Evolutionary conservation across 2,113 vertebrate genomes (phyloP).

Genomic region (Onychostoma macrolepis): DNA sequence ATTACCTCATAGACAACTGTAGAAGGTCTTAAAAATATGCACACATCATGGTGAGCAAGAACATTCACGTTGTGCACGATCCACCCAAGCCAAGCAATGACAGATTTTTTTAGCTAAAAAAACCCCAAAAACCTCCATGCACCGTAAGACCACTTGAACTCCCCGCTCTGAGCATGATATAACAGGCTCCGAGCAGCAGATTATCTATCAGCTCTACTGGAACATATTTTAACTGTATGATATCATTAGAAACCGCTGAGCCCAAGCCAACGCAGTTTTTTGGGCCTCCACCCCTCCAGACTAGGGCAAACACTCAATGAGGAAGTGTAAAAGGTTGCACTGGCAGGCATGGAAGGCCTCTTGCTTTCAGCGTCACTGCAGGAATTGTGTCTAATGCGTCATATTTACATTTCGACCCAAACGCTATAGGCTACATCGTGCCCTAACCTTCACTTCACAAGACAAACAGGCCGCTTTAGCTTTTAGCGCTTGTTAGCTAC

Average conservation of each 20-base stretch:
- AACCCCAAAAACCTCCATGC: slow-evolving; percentile 78
- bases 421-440: slow-evolving; percentile 71
- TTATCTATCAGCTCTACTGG: slow-evolving; percentile 75
- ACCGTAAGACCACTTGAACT: slow-evolving; percentile 82
- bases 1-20: slow-evolving; percentile 7
- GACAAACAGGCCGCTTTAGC: slow-evolving; percentile 10
- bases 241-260: slow-evolving; percentile 78
- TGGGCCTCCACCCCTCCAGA: slow-evolving; percentile 69
- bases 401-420: slow-evolving; percentile 85
- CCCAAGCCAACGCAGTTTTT: slow-evolving; percentile 69
- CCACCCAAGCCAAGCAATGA: slow-evolving; percentile 77
- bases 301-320: slow-evolving; percentile 85
- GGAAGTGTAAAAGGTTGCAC: slow-evolving; percentile 77
- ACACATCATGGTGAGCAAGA: slow-evolving; percentile 64
- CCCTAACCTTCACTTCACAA: slow-evolving; percentile 7
- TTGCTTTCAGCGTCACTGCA: slow-evolving; percentile 86
- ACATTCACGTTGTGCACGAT: slow-evolving; percentile 78
- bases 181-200: slow-evolving; percentile 76
- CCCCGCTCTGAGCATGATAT: slow-evolving; percentile 75
- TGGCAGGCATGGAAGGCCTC: slow-evolving; percentile 91
- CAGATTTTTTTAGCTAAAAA: slow-evolving; percentile 78
- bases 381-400: slow-evolving; percentile 83
- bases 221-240: slow-evolving; percentile 71
- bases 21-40: slow-evolving; percentile 1
- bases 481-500: slow-evolving; percentile 27